Percentiles rank a stretch among this genome's conserved stretches.
These are phyloP conservation scores for Ennomos quercinarius DNA, from an alignment of 2,888 invertebrate species.

Conservation along the genomic window DNA sequence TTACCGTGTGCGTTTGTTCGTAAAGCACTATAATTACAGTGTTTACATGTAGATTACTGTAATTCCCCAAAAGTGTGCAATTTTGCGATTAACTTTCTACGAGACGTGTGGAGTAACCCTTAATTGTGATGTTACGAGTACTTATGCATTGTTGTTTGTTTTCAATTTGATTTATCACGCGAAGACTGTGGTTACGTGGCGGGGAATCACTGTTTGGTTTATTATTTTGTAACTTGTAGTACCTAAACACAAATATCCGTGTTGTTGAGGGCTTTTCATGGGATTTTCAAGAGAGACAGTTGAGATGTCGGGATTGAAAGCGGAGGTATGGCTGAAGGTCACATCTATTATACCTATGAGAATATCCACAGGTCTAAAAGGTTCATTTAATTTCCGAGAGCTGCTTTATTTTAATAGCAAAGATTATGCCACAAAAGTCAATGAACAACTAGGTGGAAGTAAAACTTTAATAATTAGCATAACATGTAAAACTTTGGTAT, in stretches of 20 bases:
- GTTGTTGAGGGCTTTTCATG: too few relatives aligned
- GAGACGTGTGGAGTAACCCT: slow-evolving; percentile 39
- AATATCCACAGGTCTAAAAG: too few relatives aligned
- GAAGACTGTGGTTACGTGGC: slow-evolving; percentile 22
- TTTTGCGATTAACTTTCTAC: slow-evolving; percentile 68
- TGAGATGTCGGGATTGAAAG: neutral
- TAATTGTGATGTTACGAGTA: slow-evolving; percentile 41
- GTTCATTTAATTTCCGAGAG: too few relatives aligned
- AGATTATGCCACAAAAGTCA: too few relatives aligned
- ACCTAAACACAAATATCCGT: too few relatives aligned
- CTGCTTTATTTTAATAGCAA: too few relatives aligned
- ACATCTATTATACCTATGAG: neutral
- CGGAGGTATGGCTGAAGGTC: neutral
- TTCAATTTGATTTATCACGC: slow-evolving; percentile 36
- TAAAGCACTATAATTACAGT: slow-evolving; percentile 50
- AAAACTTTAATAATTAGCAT: too few relatives aligned
- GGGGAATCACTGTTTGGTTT: neutral
- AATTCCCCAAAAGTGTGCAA: slow-evolving; percentile 55
- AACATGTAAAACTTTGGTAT: too few relatives aligned
- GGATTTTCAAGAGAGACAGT: too few relatives aligned
- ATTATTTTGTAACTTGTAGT: too few relatives aligned
- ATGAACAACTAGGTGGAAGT: too few relatives aligned
- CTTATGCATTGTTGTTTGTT: slow-evolving; percentile 30
- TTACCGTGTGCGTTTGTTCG: slow-evolving; percentile 30
- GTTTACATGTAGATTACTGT: slow-evolving; percentile 42